Evolutionary conservation across 2,113 vertebrate genomes (phyloP).

Genomic region (Callorhinus ursinus): DNA sequence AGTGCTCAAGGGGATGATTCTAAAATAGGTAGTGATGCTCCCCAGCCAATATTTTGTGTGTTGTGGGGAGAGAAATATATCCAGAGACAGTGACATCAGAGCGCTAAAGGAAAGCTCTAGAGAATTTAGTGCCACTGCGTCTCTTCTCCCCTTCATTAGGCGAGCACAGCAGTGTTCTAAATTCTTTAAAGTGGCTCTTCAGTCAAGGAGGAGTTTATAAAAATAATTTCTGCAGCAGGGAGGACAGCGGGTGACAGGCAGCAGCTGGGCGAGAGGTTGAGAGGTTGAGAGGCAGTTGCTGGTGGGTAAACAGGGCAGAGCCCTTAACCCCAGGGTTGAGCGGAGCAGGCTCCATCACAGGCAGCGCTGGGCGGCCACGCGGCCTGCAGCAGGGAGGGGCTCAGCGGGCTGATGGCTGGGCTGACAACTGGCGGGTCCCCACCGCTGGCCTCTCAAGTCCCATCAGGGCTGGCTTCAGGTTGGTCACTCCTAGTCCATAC

Average conservation of each 20-base stretch:
- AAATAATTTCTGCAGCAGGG: conserved; percentile 78
- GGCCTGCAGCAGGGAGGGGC: background rate
- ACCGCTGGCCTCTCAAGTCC: background rate
- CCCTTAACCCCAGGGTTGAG: conserved; percentile 44
- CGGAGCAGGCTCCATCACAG: background rate
- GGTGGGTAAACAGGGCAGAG: conserved; percentile 57
- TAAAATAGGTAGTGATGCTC: conserved; percentile 47
- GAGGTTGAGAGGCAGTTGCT: conserved; percentile 19
- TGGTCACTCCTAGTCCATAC: background rate
- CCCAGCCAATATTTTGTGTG: conserved; percentile 59
- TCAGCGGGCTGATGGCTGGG: background rate
- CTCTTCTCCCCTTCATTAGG: conserved; percentile 72
- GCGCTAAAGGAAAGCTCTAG: conserved; percentile 62
- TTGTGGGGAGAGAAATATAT: conserved; percentile 65
- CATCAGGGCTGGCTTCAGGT: background rate
- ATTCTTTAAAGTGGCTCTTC: conserved; percentile 80
- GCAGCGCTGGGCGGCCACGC: background rate
- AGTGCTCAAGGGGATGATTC: conserved; percentile 38
- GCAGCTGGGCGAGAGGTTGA: background rate
- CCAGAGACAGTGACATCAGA: conserved; percentile 53
- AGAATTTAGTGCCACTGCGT: conserved; percentile 57
- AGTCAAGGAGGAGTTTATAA: conserved; percentile 81
- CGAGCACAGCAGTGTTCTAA: conserved; percentile 57
- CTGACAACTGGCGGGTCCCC: too few species aligned
- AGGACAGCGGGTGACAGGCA: conserved; percentile 48